Conservation (phyloP, 2,888 invertebrate genomes). For the Eupithecia subfuscata region DNA sequence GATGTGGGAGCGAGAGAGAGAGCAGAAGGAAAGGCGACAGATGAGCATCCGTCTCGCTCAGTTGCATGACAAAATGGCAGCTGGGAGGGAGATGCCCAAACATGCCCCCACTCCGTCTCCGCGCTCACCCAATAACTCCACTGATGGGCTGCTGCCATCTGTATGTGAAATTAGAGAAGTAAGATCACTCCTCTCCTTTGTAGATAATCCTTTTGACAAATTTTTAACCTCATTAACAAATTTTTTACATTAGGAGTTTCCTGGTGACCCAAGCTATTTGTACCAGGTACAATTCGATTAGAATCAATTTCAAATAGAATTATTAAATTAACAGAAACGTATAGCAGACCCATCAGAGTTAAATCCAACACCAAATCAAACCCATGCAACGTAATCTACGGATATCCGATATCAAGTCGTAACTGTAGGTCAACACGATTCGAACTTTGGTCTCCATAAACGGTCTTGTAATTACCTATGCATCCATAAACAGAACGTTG, state of each 20-base stretch:
- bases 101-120: conserved; percentile 89
- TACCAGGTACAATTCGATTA: not conserved
- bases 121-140: conserved; percentile 90
- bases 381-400: not conserved
- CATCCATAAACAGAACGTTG: conserved; percentile 11
- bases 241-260: not conserved
- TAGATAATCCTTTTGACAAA: conserved; percentile 40
- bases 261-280: not conserved
- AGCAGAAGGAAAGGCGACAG: conserved; percentile 91
- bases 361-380: not conserved
- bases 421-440: conserved; percentile 9
- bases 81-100: conserved; percentile 76
- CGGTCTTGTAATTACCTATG: conserved; percentile 3
- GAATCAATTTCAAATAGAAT: not conserved
- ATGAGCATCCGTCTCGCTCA: conserved; percentile 90
- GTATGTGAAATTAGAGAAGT: conserved; percentile 92
- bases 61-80: conserved; percentile 86
- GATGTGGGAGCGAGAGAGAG: conserved; percentile 91
- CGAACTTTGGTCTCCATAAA: conserved; percentile 12
- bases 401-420: not conserved
- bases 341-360: not conserved
- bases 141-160: conserved; percentile 92
- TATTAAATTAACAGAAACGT: not conserved
- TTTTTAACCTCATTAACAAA: not conserved
- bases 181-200: conserved; percentile 63